Base-by-base conservation (phyloP, 1,140 invertebrate species). In the Batillaria attramentaria region DNA sequence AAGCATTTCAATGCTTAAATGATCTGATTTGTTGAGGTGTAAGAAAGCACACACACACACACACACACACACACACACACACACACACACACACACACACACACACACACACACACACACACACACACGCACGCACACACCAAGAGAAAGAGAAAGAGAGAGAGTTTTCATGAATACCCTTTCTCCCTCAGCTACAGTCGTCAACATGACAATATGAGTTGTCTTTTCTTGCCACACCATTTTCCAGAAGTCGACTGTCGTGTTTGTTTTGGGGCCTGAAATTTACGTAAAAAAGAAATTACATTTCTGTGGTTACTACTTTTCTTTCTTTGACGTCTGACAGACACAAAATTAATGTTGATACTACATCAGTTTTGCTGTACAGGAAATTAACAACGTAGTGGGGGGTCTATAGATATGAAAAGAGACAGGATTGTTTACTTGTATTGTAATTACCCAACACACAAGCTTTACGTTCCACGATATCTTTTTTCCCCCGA, bases 151-250 rank as follows among this genome's bases (percentile, higher is more conserved):
- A 50, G 46, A 50, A 24, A 50, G 46, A 50, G 46, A 50, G 46
- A 50, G 24, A 24, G 46, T 13, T 13, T 13, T 13, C 13, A 13
- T 5, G 33, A 8, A 18, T 24, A 62, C 57, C 57, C 33, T 24
- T 10, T 31, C 57, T 18, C 57, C 33, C 57, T 62, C 57, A 31
- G 33, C 6, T 10, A 31, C 33, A 62, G 8, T 62, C 24, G 57
- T 62, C 57, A 62, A 31, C 57, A 62, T 62, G 33, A 62, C 57
- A 18, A 62, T 62, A 24, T 62, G 57, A 62, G 57, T 62, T 62
- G 33, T n/a, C 33, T 62, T 62, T 31, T 62, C 57, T 31, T 62
- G 57, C 57, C 57, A 62, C 57, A 62, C 57, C 57, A n/a, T 62
- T 62, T 31, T 10, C 57, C 57, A 62, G 57, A 62, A 62, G 24